phyloP scores from a whole-genome alignment of 1,140 invertebrate genomes.

The Neodiprion lecontei region DNA sequence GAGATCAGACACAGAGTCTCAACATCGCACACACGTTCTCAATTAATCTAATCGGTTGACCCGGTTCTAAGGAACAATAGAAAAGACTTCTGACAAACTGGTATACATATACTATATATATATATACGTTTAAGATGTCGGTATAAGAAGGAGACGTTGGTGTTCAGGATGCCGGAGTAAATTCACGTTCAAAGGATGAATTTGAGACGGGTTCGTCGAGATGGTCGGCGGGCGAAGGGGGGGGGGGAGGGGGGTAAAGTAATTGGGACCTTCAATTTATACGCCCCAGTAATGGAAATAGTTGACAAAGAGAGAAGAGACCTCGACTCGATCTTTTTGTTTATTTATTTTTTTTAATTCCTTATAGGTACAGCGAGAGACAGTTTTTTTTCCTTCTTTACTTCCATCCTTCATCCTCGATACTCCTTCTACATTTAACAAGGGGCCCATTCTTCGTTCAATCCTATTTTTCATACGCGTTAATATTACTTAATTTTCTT shows the following conservation, averaged over 20 bases:
- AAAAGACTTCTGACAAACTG: not conserved
- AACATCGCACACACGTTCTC: not conserved
- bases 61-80: conserved; percentile 2
- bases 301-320: not conserved
- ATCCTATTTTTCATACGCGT: too few relatives aligned
- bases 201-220: not conserved
- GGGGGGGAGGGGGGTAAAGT: not conserved
- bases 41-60: conserved; percentile 7
- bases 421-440: too few relatives aligned
- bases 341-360: not conserved
- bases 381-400: too few relatives aligned
- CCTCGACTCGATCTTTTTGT: not conserved
- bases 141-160: too few relatives aligned
- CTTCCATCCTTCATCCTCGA: too few relatives aligned
- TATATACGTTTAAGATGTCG: too few relatives aligned
- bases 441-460: too few relatives aligned
- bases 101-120: too few relatives aligned
- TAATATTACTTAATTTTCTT: too few relatives aligned
- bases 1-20: too few relatives aligned
- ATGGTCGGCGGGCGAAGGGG: not conserved
- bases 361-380: too few relatives aligned
- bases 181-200: conserved; percentile 7
- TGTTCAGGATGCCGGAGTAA: not conserved
- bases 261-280: conserved; percentile 7
- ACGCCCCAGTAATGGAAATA: conserved; percentile 2